Percentiles rank a stretch among this genome's conserved stretches.
phyloP scores from a whole-genome alignment of 2,888 invertebrate species.

The Sinelater perroti region DNA sequence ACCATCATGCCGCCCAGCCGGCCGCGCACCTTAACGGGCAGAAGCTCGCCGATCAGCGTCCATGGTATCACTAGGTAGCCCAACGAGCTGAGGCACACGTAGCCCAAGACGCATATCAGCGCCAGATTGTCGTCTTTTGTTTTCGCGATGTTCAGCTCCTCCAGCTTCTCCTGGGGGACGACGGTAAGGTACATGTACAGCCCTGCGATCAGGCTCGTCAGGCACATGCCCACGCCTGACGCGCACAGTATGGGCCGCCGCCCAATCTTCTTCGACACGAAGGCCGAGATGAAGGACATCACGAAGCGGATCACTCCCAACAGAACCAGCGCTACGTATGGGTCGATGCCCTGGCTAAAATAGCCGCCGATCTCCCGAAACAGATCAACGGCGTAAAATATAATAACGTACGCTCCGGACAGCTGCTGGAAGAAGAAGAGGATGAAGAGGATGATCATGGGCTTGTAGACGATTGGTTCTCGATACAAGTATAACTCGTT shows the following conservation, averaged over 20 bases:
- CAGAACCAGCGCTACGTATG: constrained; percentile 62
- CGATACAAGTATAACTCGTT: constrained; percentile 47
- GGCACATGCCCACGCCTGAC: constrained; percentile 65
- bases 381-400: constrained; percentile 67
- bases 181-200: constrained; percentile 45
- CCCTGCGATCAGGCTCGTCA: constrained; percentile 60
- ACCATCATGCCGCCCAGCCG: constrained; percentile 64
- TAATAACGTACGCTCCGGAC: constrained; percentile 66
- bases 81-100: constrained; percentile 64
- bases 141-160: constrained; percentile 40
- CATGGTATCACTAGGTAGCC: constrained; percentile 68
- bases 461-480: constrained; percentile 63
- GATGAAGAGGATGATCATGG: constrained; percentile 60
- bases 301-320: constrained; percentile 64
- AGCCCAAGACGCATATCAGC: constrained; percentile 62
- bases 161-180: constrained; percentile 46
- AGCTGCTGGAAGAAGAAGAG: constrained; percentile 66
- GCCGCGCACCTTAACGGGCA: constrained; percentile 64
- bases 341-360: constrained; percentile 60
- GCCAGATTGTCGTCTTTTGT: constrained; percentile 54
- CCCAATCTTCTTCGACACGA: constrained; percentile 62
- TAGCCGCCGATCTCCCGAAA: constrained; percentile 62
- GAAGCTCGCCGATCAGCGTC: constrained; percentile 65
- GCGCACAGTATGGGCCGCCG: constrained; percentile 62
- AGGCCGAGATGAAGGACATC: constrained; percentile 62